Evolutionary conservation across 64 coral and sea anemone species (phyloP).

Genomic region (Dendrophyllia cribrosa): DNA sequence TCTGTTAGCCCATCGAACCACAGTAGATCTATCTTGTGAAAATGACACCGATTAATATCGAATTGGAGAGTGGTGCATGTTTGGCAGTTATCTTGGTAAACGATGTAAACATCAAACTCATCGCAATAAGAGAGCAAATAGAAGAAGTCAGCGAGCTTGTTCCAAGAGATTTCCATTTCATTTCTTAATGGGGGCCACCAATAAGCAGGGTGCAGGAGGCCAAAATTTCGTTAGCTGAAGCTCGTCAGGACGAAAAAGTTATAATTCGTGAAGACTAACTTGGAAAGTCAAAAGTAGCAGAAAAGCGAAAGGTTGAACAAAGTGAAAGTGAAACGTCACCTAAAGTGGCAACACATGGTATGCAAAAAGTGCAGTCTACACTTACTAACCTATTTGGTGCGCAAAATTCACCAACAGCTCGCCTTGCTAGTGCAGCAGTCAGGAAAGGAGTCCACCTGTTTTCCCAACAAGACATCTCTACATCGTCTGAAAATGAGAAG

Average conservation of each 20-base stretch:
- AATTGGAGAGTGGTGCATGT: background rate
- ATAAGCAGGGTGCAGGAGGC: background rate
- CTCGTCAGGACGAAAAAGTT: background rate
- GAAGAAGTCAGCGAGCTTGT: background rate
- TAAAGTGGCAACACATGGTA: too few relatives aligned
- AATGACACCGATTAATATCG: too few relatives aligned
- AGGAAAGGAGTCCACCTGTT: conserved; percentile 28
- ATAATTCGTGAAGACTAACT: background rate
- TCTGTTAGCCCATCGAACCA: background rate
- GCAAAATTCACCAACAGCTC: conserved; percentile 13
- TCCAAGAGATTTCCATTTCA: background rate
- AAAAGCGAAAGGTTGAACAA: too few relatives aligned
- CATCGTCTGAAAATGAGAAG: conserved; percentile 1
- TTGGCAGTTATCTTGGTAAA: background rate
- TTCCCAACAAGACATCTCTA: conserved; percentile 7
- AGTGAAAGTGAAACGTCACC: too few relatives aligned
- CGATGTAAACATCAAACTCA: background rate
- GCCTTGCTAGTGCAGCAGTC: background rate
- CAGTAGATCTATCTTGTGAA: background rate
- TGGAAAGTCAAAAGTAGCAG: too few relatives aligned
- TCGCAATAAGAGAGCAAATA: background rate
- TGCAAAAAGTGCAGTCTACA: too few relatives aligned
- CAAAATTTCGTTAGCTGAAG: background rate
- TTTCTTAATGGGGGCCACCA: background rate
- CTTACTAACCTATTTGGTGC: conserved; percentile 7